Percentiles rank a stretch among this genome's conserved stretches.
Evolutionary conservation across 2,113 vertebrate genomes (phyloP).

Genomic region (Leptocoma aspasia): DNA sequence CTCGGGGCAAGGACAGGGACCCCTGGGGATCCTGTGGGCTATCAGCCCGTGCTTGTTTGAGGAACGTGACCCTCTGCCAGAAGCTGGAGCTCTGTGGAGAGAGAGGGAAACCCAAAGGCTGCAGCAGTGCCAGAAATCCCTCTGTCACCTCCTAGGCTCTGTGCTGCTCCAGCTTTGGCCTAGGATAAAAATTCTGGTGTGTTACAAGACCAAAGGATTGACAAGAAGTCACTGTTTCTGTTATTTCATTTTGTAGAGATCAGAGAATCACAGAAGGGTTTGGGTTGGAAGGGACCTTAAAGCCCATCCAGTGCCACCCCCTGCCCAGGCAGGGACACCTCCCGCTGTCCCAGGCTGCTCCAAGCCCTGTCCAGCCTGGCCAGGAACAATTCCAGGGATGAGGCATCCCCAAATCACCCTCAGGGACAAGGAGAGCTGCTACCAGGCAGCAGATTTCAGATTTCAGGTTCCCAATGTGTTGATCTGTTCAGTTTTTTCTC

Average conservation of each 20-base stretch:
- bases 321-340: background rate
- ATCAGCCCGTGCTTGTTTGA: background rate
- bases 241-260: background rate
- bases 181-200: background rate
- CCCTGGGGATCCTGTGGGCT: background rate
- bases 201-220: background rate
- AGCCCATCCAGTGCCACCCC: background rate
- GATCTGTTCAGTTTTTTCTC: background rate
- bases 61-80: background rate
- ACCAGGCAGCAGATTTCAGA: no score
- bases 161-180: background rate
- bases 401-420: background rate
- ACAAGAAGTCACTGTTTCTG: background rate
- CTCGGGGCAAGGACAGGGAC: accelerated
- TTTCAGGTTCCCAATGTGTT: background rate
- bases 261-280: no score
- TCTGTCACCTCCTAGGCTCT: background rate
- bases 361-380: accelerated
- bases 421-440: background rate
- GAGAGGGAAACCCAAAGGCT: background rate
- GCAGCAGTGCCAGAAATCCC: background rate
- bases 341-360: accelerated
- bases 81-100: background rate
- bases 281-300: background rate
- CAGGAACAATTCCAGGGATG: background rate